Percentiles rank a stretch among this genome's conserved stretches.
phyloP scores from a whole-genome alignment of 2,113 vertebrate genomes.

The Trogon surrucura region DNA sequence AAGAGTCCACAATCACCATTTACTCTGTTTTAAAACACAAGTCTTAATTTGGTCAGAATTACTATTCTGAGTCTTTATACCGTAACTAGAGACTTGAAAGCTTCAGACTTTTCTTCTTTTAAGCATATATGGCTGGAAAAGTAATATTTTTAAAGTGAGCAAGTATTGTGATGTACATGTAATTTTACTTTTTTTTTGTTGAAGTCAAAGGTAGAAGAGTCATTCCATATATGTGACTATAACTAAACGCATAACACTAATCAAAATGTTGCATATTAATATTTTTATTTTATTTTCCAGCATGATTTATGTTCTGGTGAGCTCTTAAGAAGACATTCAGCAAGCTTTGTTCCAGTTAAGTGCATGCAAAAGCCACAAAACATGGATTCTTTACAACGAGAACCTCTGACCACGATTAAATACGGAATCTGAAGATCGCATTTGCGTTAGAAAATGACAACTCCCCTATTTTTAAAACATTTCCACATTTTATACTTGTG shows the following conservation, averaged over 20 bases:
- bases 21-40: not conserved
- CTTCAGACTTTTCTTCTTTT: not conserved
- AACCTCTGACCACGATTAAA: slow-evolving; percentile 66
- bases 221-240: rapidly evolving
- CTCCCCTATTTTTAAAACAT: slow-evolving; percentile 74
- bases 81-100: not conserved
- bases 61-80: not conserved
- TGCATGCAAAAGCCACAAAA: slow-evolving; percentile 81
- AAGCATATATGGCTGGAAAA: not conserved
- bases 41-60: not conserved
- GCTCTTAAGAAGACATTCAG: slow-evolving; percentile 85
- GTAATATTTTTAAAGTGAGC: not conserved
- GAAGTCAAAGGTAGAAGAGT: not conserved
- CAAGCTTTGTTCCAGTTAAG: slow-evolving; percentile 73
- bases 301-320: slow-evolving; percentile 99
- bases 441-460: slow-evolving; percentile 55
- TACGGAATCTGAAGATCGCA: slow-evolving; percentile 55
- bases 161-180: not conserved
- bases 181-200: not conserved
- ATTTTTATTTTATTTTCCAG: slow-evolving; percentile 75
- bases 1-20: not conserved
- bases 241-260: not conserved
- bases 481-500: slow-evolving; percentile 80
- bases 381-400: slow-evolving; percentile 70
- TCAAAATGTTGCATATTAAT: not conserved